A percentile compares a stretch with the other conserved stretches of the same genome.
Conservation (phyloP, 2,888 invertebrate species). For the Mythimna albipuncta region DNA sequence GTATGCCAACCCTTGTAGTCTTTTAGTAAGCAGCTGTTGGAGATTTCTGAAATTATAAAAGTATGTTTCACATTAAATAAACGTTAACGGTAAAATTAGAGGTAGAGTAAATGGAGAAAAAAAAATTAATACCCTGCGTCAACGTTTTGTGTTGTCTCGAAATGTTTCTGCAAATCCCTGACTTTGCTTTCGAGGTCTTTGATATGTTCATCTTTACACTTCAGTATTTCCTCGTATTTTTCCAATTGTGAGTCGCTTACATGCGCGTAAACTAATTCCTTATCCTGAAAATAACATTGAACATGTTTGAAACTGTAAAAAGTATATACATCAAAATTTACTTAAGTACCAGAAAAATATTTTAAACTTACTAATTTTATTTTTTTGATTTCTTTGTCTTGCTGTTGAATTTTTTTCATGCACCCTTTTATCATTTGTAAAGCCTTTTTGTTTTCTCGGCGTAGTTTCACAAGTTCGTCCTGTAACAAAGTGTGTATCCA, state of each 20-base stretch:
- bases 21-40: conserved; percentile 89
- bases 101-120: background rate
- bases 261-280: conserved; percentile 83
- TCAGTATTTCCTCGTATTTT: conserved; percentile 87
- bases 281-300: conserved; percentile 74
- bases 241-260: conserved; percentile 85
- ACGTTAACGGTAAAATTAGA: background rate
- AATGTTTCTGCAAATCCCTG: conserved; percentile 81
- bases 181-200: conserved; percentile 87
- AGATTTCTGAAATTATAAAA: conserved; percentile 80
- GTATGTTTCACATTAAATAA: background rate
- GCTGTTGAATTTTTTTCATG: conserved; percentile 89
- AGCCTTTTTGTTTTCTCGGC: conserved; percentile 89
- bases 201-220: conserved; percentile 90
- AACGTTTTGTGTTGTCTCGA: conserved; percentile 76
- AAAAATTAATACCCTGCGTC: conserved; percentile 74
- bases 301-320: background rate
- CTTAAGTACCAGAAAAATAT: background rate
- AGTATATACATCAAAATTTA: too few relatives aligned
- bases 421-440: conserved; percentile 91
- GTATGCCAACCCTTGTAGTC: conserved; percentile 92
- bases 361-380: conserved; percentile 79
- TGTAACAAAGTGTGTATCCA: conserved; percentile 61
- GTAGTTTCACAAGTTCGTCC: conserved; percentile 87
- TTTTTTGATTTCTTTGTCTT: conserved; percentile 88